These are phyloP conservation scores for Drosophila kuntzei DNA, from an alignment of 2,888 invertebrate genomes.

Conservation along the genomic window DNA sequence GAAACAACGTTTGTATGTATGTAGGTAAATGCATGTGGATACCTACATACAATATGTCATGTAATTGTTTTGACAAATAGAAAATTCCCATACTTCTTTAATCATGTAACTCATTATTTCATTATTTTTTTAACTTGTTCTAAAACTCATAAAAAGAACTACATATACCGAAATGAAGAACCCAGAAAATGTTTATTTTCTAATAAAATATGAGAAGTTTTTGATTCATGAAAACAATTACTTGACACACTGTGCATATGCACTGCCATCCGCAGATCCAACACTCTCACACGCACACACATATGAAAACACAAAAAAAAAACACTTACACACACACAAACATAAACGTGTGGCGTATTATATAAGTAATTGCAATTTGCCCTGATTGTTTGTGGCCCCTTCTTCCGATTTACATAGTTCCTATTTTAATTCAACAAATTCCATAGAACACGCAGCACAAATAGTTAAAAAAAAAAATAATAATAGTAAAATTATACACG, in stretches of 20 bases:
- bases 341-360: constrained; percentile 57
- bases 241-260: constrained; percentile 3
- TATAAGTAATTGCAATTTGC: constrained; percentile 79
- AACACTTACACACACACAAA: constrained; percentile 13
- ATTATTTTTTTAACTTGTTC: too few relatives aligned
- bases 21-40: constrained; percentile 1
- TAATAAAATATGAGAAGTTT: too few relatives aligned
- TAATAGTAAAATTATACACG: constrained; percentile 33
- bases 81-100: too few relatives aligned
- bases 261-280: constrained; percentile 20
- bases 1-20: constrained; percentile 17
- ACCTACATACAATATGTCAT: neutral
- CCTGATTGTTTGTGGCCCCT: constrained; percentile 55
- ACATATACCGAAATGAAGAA: too few relatives aligned
- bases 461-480: constrained; percentile 8
- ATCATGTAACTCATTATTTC: too few relatives aligned
- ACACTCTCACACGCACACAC: constrained; percentile 19
- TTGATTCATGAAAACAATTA: neutral
- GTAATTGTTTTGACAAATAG: neutral
- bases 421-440: constrained; percentile 35
- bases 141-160: too few relatives aligned
- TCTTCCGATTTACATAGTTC: constrained; percentile 36
- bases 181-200: too few relatives aligned
- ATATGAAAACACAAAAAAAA: neutral
- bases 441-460: constrained; percentile 19